Evolutionary conservation across 2,113 vertebrate genomes (phyloP), one percentile per base, ranked within the genome.

Genomic region (Phainopepla nitens): DNA sequence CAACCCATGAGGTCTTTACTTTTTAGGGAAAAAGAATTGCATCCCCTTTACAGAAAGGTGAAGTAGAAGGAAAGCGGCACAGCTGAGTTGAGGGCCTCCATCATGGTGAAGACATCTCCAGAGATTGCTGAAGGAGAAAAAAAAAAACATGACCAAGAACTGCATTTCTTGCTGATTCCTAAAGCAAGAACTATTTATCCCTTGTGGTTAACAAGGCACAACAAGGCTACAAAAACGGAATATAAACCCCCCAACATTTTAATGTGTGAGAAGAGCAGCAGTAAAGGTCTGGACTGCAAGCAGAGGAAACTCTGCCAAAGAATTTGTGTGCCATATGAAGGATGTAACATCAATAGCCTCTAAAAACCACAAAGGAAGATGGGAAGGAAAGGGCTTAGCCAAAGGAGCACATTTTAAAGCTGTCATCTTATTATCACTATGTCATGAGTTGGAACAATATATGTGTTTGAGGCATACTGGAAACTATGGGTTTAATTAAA

Each of bases 371-470:
- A 57, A 79, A 82, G 44, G 75, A 72, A 88, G 71, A 92, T 61
- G 54, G 87, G 51, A 93, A 95, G 76, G 60, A 93, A 72, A 90
- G 75, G 68, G 35, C 72, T 94, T 90, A 93, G 89, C 86, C 94
- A 95, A 94, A 85, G 75, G 62, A 49, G 75, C 58, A n/a, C 4
- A 20, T 89, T 94, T 90, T 77, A 93, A 92, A 96, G 60, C 91
- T 94, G 94, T 94, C 94, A 92, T 90, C 89, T 83, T 92, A 93
- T 96, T 86, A 93, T 94, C 95, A 84, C 91, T 75, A 7, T 97
- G 94, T 88, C 95, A 94, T 6, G 33, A 92, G 72, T 2, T 93
- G 93, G 93, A 97, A 92, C 29, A 65, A 85, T 90, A 7, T 42
- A 57, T 15, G 58, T 65, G 70, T 77, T 80, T 50, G 50, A 92